Evolutionary conservation across 2,888 invertebrate species (phyloP).

Genomic region (Sinotaia quadrata): DNA sequence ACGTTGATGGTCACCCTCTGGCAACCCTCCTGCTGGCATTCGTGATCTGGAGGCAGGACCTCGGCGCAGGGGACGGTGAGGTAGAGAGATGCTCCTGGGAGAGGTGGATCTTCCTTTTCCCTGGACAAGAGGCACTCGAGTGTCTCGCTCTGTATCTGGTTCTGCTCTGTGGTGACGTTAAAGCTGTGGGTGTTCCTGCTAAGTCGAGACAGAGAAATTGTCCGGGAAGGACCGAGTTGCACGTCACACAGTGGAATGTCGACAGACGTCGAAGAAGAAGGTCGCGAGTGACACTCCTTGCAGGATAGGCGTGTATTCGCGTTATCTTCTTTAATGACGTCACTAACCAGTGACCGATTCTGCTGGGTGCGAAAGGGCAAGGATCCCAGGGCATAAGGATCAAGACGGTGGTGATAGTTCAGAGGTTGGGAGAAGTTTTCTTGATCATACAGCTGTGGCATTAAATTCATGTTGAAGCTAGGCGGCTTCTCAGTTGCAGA

Average conservation of each 20-base stretch:
- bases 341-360: constrained; percentile 13
- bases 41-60: constrained; percentile 42
- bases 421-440: constrained; percentile 5
- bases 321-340: neutral
- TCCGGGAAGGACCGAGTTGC: neutral
- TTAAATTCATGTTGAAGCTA: constrained; percentile 17
- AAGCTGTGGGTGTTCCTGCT: neutral
- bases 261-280: neutral
- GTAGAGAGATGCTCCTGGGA: neutral
- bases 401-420: constrained; percentile 17
- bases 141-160: neutral
- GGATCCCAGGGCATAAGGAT: constrained; percentile 1
- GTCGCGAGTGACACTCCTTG: neutral
- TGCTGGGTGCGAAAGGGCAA: neutral
- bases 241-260: constrained; percentile 18
- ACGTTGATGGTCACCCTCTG: constrained; percentile 63
- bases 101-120: neutral
- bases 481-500: neutral
- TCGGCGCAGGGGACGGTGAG: constrained; percentile 17
- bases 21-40: constrained; percentile 57
- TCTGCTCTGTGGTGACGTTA: constrained; percentile 6
- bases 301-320: neutral
- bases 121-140: constrained; percentile 8
- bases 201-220: neutral
- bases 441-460: constrained; percentile 22